phyloP scores from a whole-genome alignment of 2,888 invertebrate species.

The Pteria penguin region DNA sequence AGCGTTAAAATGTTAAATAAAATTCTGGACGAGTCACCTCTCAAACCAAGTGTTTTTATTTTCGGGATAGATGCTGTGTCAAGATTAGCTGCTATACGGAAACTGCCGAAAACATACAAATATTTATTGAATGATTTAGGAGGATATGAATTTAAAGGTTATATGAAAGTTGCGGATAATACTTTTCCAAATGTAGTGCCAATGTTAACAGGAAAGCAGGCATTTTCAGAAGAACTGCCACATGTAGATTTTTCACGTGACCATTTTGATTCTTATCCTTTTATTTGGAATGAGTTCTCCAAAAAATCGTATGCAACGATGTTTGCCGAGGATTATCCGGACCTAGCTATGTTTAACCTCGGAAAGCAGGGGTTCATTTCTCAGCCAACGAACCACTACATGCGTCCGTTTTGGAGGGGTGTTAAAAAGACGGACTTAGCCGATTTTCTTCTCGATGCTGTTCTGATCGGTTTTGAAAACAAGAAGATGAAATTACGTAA shows the following conservation, averaged over 20 bases:
- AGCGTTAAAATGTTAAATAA: not conserved
- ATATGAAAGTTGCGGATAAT: conserved; percentile 62
- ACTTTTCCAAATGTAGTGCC: conserved; percentile 62
- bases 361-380: conserved; percentile 28
- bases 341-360: conserved; percentile 30
- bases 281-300: conserved; percentile 36
- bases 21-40: conserved; percentile 18
- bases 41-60: conserved; percentile 51
- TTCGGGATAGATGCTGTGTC: conserved; percentile 63
- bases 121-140: conserved; percentile 53
- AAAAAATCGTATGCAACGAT: conserved; percentile 7
- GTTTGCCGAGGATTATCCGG: conserved; percentile 35
- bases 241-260: not conserved
- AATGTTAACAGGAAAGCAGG: conserved; percentile 57
- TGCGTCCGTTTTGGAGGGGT: conserved; percentile 27
- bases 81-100: conserved; percentile 56
- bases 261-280: conserved; percentile 30
- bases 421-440: conserved; percentile 12
- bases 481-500: conserved; percentile 16
- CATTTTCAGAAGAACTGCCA: not conserved
- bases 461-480: conserved; percentile 21
- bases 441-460: not conserved
- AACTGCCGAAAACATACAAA: conserved; percentile 58
- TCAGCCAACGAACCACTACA: conserved; percentile 33
- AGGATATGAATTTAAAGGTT: conserved; percentile 57